A percentile compares a stretch with the other conserved stretches of the same genome.
Evolutionary conservation across 2,797 vertebrate species (phyloP).

Genomic region (Notoglanidium macrostoma): DNA sequence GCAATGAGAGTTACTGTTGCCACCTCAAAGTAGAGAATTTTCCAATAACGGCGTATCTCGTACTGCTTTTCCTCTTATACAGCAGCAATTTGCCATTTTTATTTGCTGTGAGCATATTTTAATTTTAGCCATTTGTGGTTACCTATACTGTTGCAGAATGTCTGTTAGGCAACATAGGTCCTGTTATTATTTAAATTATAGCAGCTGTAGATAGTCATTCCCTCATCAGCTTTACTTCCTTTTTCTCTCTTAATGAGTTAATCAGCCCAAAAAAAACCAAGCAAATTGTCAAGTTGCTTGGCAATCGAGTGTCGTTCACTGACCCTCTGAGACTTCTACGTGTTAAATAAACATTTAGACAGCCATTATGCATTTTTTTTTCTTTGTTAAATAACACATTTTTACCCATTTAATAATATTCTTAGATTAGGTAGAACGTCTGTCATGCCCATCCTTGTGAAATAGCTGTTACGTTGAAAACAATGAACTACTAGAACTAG

Average conservation of each 20-base stretch:
- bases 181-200: neutral
- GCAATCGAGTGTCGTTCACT: neutral
- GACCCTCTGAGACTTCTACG: no score
- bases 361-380: neutral
- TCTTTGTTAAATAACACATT: neutral
- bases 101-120: neutral
- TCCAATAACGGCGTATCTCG: neutral
- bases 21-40: neutral
- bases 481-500: neutral
- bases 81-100: neutral
- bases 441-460: neutral
- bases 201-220: neutral
- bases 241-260: neutral
- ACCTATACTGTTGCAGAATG: neutral
- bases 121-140: neutral
- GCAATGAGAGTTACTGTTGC: neutral
- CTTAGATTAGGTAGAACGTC: neutral
- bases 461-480: neutral
- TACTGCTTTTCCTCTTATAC: neutral
- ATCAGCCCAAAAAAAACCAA: neutral
- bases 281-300: neutral
- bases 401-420: neutral
- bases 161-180: neutral
- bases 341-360: neutral
- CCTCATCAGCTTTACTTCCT: neutral